Conservation (phyloP, 2,888 invertebrate genomes). For the Merodon equestris region DNA sequence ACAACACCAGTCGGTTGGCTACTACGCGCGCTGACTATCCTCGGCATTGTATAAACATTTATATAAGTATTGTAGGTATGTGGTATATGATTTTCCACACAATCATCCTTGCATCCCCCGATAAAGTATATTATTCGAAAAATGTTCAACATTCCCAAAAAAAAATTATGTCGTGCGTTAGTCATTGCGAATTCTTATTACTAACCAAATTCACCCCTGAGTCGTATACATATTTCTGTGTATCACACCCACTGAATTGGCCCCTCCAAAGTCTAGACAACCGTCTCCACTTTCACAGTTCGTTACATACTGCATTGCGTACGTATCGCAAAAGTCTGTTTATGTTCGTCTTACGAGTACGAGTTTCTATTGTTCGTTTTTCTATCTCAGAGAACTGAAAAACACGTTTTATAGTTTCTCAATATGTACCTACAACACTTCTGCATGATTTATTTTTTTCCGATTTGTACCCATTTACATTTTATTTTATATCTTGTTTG, state of each 20-base stretch:
- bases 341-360: not conserved
- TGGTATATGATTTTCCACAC: too few species aligned
- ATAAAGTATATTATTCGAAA: too few species aligned
- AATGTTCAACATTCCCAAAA: too few species aligned
- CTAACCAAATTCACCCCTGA: constrained; percentile 17
- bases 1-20: too few species aligned
- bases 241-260: not conserved
- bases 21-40: too few species aligned
- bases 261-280: constrained; percentile 38
- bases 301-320: not conserved
- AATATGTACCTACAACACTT: constrained; percentile 34
- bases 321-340: not conserved
- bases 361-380: constrained; percentile 15
- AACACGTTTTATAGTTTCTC: constrained; percentile 34
- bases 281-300: not conserved
- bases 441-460: constrained; percentile 28
- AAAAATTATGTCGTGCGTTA: too few species aligned
- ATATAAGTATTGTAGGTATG: too few species aligned
- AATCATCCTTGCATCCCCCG: too few species aligned
- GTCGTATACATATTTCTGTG: not conserved
- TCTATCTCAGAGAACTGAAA: constrained; percentile 5
- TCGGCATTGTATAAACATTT: too few species aligned
- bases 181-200: constrained; percentile 11
- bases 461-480: constrained; percentile 30
- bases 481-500: constrained; percentile 19